Evolutionary conservation across 2,888 invertebrate species (phyloP), one percentile per base, ranked within the genome.

Genomic region (Timandra comae): DNA sequence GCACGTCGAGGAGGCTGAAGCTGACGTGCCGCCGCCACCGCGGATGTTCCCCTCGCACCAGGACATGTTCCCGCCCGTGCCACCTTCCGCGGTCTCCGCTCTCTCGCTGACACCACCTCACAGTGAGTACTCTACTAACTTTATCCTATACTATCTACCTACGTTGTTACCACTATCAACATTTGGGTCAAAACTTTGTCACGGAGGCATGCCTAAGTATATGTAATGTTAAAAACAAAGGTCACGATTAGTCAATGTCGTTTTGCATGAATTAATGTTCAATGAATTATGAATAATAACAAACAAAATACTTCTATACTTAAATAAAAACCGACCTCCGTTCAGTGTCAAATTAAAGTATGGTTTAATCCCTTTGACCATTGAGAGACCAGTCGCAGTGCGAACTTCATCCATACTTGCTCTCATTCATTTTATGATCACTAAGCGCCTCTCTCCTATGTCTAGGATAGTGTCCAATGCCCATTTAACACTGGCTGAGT

Each of bases 21-120:
- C 79, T 16, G 89, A 87, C 49, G 86, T 66, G 50, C 88, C 84
- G 40, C 89, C 87, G 30, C 88, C 88, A 43, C 91, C 87, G 43
- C 74, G 77, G 43, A 81, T 86, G 74, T 86, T 82, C 67, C 74
- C 78, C 51, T 81, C 85, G 49, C 87, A 88, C 52, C 89, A 89
- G 68, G 81, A 92, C 68, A 89, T 90, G 72, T 93, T 91, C 81
- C 91, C 92, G 45, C 91, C 91, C 35, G 90, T 92, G 82, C 81
- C 81, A 29, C 78, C 81, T 9, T 88, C 91, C 28, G 90, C 92
- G 23, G 89, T 92, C 51, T 89, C 92, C 39, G 92, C 93, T 35
- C 81, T 95, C 49, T 90, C 93, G 22, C 85, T 95, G 65, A 93
- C 94, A 51, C 93, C 94, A 56, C 93, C 94, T 36, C 94, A 95